Base-by-base conservation (phyloP, 2,797 vertebrate species). In the Menidia menidia region DNA sequence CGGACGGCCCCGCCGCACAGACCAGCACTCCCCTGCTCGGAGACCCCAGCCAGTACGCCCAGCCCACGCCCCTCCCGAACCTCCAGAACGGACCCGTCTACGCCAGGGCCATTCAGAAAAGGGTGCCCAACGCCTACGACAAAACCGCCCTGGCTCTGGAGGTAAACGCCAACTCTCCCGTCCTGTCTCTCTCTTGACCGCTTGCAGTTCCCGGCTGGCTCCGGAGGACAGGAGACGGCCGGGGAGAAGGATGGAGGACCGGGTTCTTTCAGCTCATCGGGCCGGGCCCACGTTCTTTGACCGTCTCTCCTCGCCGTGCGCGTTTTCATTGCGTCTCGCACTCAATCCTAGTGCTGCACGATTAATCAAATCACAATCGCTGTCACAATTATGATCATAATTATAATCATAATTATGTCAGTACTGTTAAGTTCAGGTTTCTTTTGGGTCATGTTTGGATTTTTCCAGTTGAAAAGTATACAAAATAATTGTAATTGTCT, bases 71-170 rank as follows among this genome's bases (percentile, higher is more conserved):
- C 68, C 96, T 99, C 83, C 98, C 98, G 86, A 99, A 98, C 89
- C 96, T 99, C 83, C 98, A 99, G 95, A 99, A 99, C 64, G 97
- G 98, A 92, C 98, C 98, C 52, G 98, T 99, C 87, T 97, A 92
- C 90, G 98, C 97, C 94, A 96, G 97, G 91, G 98, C 97, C 86
- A 96, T 98, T 92, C 98, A 99, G 96, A 99, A 98, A 95, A 97
- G 98, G 94, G 97, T 99, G 84, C 98, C 98, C 90, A 99, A 99
- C 91, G 98, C 98, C 83, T 99, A 99, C 84, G 98, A 99, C 95
- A 99, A 99, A 95, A 99, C 98, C 51, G 98, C 98, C 91, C 95
- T 99, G 93, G 97, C 98, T 91, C 95, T 99, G 90, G 98, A 99
- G 97, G 98, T 99, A 97, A 96, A 93, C 92, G 25, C 25, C 25